Conservation (phyloP, 2,888 invertebrate species). For the Himalopsyche tibetana region DNA sequence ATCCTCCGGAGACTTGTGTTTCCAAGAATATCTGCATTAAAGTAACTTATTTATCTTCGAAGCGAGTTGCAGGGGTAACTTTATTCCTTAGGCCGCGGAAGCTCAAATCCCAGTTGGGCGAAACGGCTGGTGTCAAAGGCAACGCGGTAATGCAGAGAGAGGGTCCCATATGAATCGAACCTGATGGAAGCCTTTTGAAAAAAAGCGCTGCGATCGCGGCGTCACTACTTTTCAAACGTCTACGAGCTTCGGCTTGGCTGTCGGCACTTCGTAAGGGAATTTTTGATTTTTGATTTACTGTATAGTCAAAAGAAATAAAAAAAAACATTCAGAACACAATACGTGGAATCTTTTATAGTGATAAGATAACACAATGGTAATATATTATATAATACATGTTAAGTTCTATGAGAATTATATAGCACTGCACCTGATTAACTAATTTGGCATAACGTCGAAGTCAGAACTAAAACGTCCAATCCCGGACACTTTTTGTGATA, state of each 20-base stretch:
- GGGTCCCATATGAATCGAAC: conserved; percentile 53
- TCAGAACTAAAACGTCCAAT: no score
- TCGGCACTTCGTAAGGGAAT: background rate
- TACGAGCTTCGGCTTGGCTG: background rate
- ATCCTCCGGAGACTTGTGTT: background rate
- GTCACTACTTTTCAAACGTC: conserved; percentile 9
- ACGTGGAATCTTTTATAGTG: no score
- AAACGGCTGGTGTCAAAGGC: conserved; percentile 58
- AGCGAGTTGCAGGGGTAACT: conserved; percentile 46
- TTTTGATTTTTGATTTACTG: background rate
- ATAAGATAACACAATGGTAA: no score
- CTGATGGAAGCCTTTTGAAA: conserved; percentile 45
- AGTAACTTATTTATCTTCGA: conserved; percentile 60
- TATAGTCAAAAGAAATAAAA: background rate
- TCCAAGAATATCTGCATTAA: conserved; percentile 57
- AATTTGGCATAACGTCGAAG: no score
- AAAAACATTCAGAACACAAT: no score
- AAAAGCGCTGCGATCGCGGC: background rate
- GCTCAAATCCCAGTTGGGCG: conserved; percentile 44
- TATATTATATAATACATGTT: no score
- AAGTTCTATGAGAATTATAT: no score
- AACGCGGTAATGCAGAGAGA: conserved; percentile 52
- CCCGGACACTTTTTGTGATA: no score
- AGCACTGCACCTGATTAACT: no score
- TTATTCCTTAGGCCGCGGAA: conserved; percentile 15